A percentile compares a stretch with the other conserved stretches of the same genome.
Evolutionary conservation across 2,888 invertebrate species (phyloP).

Genomic region (Platerodrilus igneus): DNA sequence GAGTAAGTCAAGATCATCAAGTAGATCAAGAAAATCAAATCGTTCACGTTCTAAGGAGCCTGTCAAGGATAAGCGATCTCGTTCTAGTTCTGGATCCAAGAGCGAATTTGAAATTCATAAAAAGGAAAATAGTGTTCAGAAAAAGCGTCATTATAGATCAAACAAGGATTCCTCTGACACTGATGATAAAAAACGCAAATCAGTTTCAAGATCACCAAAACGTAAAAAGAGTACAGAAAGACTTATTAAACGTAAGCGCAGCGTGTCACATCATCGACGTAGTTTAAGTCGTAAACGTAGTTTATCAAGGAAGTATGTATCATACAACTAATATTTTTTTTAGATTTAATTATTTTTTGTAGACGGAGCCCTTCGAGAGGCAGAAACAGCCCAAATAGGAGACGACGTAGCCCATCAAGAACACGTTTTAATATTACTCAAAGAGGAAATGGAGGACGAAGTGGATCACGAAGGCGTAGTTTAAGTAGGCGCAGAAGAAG

Average conservation of each 20-base stretch:
- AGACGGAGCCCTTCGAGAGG: conserved; percentile 44
- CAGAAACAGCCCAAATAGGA: conserved; percentile 39
- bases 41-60: conserved; percentile 31
- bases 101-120: conserved; percentile 66
- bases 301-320: conserved; percentile 34
- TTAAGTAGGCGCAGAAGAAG: conserved; percentile 39
- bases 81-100: conserved; percentile 37
- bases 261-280: no score
- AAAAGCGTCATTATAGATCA: conserved; percentile 83
- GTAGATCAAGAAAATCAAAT: conserved; percentile 33
- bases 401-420: conserved; percentile 39
- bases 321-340: conserved; percentile 38
- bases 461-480: conserved; percentile 40
- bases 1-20: conserved; percentile 11
- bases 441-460: conserved; percentile 39
- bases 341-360: conserved; percentile 9
- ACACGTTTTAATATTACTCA: conserved; percentile 31
- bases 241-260: conserved; percentile 50
- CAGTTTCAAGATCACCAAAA: conserved; percentile 37
- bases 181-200: conserved; percentile 46
- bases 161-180: conserved; percentile 76
- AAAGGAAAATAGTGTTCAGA: conserved; percentile 77
- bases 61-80: conserved; percentile 28
- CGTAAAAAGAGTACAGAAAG: conserved; percentile 46
- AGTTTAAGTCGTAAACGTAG: conserved; percentile 37